Conservation (phyloP, 2,797 vertebrate genomes). For the Megalops cyprinoides region DNA sequence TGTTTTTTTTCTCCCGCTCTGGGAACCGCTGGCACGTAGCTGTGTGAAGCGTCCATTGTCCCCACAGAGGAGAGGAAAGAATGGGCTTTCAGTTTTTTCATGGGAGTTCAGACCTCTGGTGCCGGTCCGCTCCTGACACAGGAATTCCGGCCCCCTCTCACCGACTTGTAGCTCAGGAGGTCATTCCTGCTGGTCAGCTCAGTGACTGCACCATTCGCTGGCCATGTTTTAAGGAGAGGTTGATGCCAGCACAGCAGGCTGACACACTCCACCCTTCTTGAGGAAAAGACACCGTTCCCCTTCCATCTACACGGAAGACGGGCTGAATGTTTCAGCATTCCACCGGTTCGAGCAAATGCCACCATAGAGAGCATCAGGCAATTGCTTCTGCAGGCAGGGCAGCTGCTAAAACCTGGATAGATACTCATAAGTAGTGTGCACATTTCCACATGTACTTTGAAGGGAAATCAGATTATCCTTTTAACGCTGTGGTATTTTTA, state of each 20-base stretch:
- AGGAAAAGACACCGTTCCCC: no score
- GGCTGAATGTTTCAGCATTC: no score
- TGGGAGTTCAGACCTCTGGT: neutral
- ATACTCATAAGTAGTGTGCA: no score
- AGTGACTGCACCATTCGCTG: neutral
- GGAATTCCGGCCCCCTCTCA: neutral
- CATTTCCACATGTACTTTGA: no score
- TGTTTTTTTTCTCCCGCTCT: neutral
- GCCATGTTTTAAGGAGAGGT: neutral
- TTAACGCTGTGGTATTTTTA: no score
- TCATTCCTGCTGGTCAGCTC: neutral
- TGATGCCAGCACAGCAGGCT: neutral
- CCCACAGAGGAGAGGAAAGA: neutral
- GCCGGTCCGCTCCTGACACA: conserved; percentile 23
- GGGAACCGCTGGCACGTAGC: neutral
- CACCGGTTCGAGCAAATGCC: no score
- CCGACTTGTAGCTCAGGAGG: neutral
- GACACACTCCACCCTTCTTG: neutral
- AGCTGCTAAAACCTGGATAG: neutral
- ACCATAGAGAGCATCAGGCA: no score
- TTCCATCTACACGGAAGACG: neutral
- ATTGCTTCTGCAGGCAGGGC: neutral
- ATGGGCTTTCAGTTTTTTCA: no score
- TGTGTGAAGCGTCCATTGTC: conserved; percentile 17
- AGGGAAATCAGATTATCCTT: no score